Base-by-base conservation (phyloP, 2,797 vertebrate genomes). In the Steatocranus sp. region DNA sequence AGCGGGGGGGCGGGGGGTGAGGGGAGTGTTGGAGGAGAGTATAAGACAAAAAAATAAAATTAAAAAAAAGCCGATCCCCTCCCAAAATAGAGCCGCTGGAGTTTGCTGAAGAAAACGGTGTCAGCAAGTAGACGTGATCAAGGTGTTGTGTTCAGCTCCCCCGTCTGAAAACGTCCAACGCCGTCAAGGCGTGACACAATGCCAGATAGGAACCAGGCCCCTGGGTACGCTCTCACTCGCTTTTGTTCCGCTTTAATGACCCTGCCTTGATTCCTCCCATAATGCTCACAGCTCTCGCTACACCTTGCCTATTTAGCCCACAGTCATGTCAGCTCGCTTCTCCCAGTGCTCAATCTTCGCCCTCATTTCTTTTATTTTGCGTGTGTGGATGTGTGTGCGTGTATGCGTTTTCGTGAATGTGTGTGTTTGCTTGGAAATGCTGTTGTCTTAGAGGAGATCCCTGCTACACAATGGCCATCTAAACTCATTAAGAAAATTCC, bases 401-500 rank as follows among this genome's bases (percentile, higher is more conserved):
- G 58, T 49, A 68, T 68, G 75, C 63, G 49, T 50, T 58, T 74
- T 41, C 17, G 18, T 51, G 83, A 74, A 84, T 82, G 86, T 85
- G 86, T 83, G 89, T 81, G 81, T 82, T 51, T 81, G 89, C 68
- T 79, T 75, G 78, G 83, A 84, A 90, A 87, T 81, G 85, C 86
- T 92, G 90, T 92, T 93, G 92, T 94, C 95, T 96, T 96, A 94
- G 94, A 96, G 93, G 93, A 96, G 94, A 94, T 92, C 95, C 91
- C 91, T 91, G 94, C 93, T 86, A 92, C 95, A 97, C 97, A 98
- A 98, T 98, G 97, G 97, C 95, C 96, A 97, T 97, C 94, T 95
- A 97, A 98, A 98, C 97, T 98, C 98, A 98, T 99, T 98, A 98
- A 98, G 97, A 96, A 97, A 97, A 98, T 97, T 98, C 96, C 94